phyloP scores from a whole-genome alignment of 1,140 invertebrate species.

The Dufourea novaeangliae region DNA sequence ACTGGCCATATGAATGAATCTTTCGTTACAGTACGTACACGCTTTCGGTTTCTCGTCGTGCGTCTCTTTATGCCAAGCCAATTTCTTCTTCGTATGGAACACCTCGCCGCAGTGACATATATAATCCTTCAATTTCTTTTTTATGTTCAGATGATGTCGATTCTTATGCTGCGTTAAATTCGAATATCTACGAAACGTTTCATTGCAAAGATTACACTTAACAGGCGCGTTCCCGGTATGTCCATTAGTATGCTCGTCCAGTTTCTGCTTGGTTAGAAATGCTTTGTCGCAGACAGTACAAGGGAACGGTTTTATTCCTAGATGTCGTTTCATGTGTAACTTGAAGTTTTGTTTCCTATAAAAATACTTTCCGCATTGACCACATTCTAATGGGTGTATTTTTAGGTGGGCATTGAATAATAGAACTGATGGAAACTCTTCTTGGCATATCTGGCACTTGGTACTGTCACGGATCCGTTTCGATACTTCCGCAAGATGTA shows the following conservation, averaged over 20 bases:
- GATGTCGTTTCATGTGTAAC: constrained; percentile 89
- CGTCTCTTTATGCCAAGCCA: constrained; percentile 92
- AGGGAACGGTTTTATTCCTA: constrained; percentile 88
- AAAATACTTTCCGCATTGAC: constrained; percentile 90
- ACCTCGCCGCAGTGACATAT: constrained; percentile 91
- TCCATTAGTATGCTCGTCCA: constrained; percentile 90
- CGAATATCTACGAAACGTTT: constrained; percentile 91
- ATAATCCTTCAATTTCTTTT: constrained; percentile 88
- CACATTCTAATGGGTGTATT: constrained; percentile 90
- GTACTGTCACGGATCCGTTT: constrained; percentile 77
- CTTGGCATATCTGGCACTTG: constrained; percentile 84
- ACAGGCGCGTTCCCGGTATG: constrained; percentile 91
- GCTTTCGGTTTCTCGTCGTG: constrained; percentile 92
- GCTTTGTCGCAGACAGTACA: constrained; percentile 91
- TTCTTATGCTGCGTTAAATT: constrained; percentile 93
- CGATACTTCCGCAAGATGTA: constrained; percentile 74
- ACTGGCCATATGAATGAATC: constrained; percentile 91
- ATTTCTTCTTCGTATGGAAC: constrained; percentile 90
- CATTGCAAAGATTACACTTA: constrained; percentile 90
- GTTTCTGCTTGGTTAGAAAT: constrained; percentile 90
- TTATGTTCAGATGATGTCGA: constrained; percentile 85
- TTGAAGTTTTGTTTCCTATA: constrained; percentile 87
- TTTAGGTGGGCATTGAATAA: constrained; percentile 87
- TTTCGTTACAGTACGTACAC: constrained; percentile 91
- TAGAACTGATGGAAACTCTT: constrained; percentile 83